A percentile compares a stretch with the other conserved stretches of the same genome.
These are phyloP conservation scores for Barnardius zonarius DNA, from an alignment of 2,113 vertebrate species.

Conservation along the genomic window DNA sequence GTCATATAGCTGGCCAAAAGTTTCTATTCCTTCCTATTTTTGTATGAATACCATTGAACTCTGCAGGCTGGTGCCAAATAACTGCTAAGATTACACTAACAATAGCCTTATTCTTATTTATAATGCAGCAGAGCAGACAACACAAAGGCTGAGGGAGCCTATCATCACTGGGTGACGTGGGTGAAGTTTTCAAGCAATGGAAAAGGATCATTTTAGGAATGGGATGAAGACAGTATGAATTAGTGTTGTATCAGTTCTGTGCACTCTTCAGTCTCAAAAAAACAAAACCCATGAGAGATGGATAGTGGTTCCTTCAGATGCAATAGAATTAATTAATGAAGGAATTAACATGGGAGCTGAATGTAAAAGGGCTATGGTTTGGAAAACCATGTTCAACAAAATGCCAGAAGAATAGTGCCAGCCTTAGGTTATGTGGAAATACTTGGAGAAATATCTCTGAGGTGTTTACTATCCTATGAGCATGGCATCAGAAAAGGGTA, in stretches of 20 bases:
- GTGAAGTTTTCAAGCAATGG: neutral
- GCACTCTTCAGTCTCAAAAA: neutral
- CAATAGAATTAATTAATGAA: neutral
- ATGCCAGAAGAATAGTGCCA: neutral
- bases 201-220: neutral
- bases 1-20: neutral
- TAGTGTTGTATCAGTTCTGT: rapidly evolving
- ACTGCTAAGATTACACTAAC: neutral
- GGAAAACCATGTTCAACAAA: neutral
- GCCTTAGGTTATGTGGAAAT: neutral
- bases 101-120: neutral
- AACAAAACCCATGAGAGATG: no score
- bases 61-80: neutral
- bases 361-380: neutral
- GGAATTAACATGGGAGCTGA: neutral
- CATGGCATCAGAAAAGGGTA: neutral
- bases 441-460: neutral
- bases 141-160: neutral
- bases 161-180: neutral
- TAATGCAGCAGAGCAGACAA: neutral
- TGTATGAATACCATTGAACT: neutral
- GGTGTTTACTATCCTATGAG: neutral
- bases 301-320: neutral
- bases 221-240: neutral
- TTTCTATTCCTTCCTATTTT: neutral